These are phyloP conservation scores for Charanyca ferruginea DNA, from an alignment of 2,888 invertebrate species.

Conservation along the genomic window DNA sequence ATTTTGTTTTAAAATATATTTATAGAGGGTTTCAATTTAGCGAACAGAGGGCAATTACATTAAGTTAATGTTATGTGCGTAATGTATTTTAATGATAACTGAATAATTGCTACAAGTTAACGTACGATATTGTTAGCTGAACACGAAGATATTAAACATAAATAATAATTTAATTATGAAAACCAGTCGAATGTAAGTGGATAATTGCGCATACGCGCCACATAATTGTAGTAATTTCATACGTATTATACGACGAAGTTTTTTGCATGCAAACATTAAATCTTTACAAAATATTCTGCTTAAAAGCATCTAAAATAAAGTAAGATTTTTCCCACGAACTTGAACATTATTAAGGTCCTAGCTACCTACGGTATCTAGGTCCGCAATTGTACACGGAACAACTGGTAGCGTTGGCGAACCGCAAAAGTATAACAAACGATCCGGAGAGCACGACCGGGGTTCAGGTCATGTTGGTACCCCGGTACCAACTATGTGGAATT, in stretches of 20 bases:
- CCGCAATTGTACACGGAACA: slow-evolving; percentile 80
- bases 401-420: slow-evolving; percentile 82
- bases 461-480: slow-evolving; percentile 61
- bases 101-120: slow-evolving; percentile 45
- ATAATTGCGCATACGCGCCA: slow-evolving; percentile 27
- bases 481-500: slow-evolving; percentile 59
- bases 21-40: slow-evolving; percentile 27
- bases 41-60: slow-evolving; percentile 37
- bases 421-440: slow-evolving; percentile 81
- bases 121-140: slow-evolving; percentile 39
- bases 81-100: slow-evolving; percentile 33
- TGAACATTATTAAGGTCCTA: slow-evolving; percentile 71
- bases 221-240: slow-evolving; percentile 22
- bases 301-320: slow-evolving; percentile 40
- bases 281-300: slow-evolving; percentile 11
- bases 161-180: slow-evolving; percentile 39
- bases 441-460: slow-evolving; percentile 62
- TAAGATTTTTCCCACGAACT: slow-evolving; percentile 74
- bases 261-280: slow-evolving; percentile 12
- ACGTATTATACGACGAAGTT: slow-evolving; percentile 5
- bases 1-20: slow-evolving; percentile 25
- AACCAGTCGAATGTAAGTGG: slow-evolving; percentile 18
- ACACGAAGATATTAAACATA: slow-evolving; percentile 49
- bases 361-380: slow-evolving; percentile 75
- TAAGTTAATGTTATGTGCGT: slow-evolving; percentile 38